Base-by-base conservation (phyloP, 2,113 vertebrate genomes). In the Colaptes auratus region DNA sequence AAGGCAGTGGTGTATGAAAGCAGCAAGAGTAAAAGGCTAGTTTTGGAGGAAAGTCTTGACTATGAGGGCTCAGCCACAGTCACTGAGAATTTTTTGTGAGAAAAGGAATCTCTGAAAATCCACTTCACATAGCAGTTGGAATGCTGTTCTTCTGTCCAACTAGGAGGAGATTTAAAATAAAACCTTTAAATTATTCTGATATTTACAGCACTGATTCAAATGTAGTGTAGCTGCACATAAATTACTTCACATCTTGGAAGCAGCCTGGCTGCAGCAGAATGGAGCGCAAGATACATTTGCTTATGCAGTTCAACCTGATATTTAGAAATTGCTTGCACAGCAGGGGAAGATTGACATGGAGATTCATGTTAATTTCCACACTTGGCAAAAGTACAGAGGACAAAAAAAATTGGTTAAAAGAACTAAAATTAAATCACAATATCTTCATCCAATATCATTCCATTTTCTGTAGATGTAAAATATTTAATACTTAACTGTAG, bases 231-330 rank as follows among this genome's bases (percentile, higher is more conserved):
- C 66, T 71, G 48, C 67, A 75, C 19, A 48, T 92, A 83, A 88
- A 90, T 90, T 74, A 67, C 73, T 90, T 81, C 42, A 42, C 31
- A 23, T 93, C 70, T 88, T 78, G 77, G 86, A 78, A 89, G 33
- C 61, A 90, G 58, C 42, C 53, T 88, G 61, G 58, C 61, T 90
- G 74, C 61, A 84, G 64, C 53, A 71, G 31, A n/a, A 6, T 28
- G 33, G 28, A 94, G 53, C 61, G 48, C 65, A 64, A 90, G 74
- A 67, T 44, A 66, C 13, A 31, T 90, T 93, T 95, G 77, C 91
- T 93, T 95, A 60, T 59, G 58, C 48, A 64, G 60, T 90, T 88
- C 89, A 90, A 88, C 91, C 83, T 94, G 89, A 52, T 81, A 73
- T 77, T 93, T 90, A 74, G 76, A 93, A 92, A 74, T 74, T 81